A percentile compares a stretch with the other conserved stretches of the same genome.
phyloP scores from a whole-genome alignment of 2,113 vertebrate species.

The Thryonomys swinderianus region DNA sequence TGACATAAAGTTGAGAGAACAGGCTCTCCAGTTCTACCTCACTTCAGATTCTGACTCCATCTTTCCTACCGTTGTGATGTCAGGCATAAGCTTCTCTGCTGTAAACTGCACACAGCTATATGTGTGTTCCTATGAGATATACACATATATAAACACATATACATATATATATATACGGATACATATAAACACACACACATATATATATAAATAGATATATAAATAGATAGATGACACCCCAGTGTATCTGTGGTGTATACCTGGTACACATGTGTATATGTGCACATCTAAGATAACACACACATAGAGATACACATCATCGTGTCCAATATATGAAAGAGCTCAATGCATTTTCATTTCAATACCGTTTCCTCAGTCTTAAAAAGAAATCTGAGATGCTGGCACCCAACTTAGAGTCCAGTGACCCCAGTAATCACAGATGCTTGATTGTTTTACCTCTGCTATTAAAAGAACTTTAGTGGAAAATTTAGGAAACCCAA shows the following conservation, averaged over 20 bases:
- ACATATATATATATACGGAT: too few species aligned
- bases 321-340: neutral
- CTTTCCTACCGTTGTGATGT: neutral
- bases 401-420: neutral
- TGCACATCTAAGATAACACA: neutral
- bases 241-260: neutral
- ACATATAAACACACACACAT: too few species aligned
- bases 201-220: too few species aligned
- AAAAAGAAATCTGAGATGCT: neutral
- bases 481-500: slow-evolving; percentile 18
- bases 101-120: neutral
- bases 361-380: neutral
- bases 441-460: slow-evolving; percentile 9
- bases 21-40: neutral
- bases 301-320: neutral
- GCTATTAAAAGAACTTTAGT: neutral
- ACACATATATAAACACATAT: too few species aligned
- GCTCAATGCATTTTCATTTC: neutral
- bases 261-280: neutral
- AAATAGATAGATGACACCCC: too few species aligned
- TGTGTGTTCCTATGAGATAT: neutral
- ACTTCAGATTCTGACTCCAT: neutral
- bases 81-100: neutral
- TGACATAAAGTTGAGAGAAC: neutral
- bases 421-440: neutral